These are phyloP conservation scores for Lophius americanus DNA, from an alignment of 2,797 vertebrate species.

Conservation along the genomic window DNA sequence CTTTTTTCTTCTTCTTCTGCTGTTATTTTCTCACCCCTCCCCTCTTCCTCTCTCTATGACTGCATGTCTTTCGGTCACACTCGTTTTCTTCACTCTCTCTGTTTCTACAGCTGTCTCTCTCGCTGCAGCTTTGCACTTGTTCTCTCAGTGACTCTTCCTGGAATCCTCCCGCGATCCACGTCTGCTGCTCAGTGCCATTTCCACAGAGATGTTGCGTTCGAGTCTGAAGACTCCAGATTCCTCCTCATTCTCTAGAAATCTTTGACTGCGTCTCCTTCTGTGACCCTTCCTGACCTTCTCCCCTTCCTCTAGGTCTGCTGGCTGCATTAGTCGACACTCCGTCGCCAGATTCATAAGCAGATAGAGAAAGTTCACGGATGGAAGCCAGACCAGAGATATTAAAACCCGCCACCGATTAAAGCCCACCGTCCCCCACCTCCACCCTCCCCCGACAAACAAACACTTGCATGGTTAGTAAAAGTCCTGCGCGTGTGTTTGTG, in stretches of 20 bases:
- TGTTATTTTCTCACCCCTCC: slow-evolving; percentile 53
- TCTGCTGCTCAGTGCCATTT: not conserved
- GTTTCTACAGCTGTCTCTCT: slow-evolving; percentile 66
- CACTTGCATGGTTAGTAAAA: slow-evolving; percentile 29
- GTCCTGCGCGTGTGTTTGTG: slow-evolving; percentile 46
- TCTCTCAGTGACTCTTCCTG: slow-evolving; percentile 9
- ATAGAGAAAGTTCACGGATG: slow-evolving; percentile 63
- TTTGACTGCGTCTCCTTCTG: not conserved
- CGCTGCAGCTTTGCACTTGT: slow-evolving; percentile 46
- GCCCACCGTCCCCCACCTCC: slow-evolving; percentile 4
- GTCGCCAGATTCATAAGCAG: slow-evolving; percentile 64
- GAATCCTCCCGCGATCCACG: slow-evolving; percentile 1
- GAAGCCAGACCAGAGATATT: slow-evolving; percentile 60
- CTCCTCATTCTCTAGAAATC: too few relatives aligned
- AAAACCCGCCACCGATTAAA: slow-evolving; percentile 43
- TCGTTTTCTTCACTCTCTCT: slow-evolving; percentile 33
- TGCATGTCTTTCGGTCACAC: slow-evolving; percentile 19
- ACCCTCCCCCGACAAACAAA: slow-evolving; percentile 4
- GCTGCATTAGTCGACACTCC: slow-evolving; percentile 61
- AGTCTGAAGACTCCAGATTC: too few relatives aligned
- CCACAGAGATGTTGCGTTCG: too few relatives aligned
- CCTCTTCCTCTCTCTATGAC: slow-evolving; percentile 13
- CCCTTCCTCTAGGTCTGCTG: slow-evolving; percentile 39
- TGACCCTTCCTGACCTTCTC: slow-evolving; percentile 8
- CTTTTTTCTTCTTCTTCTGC: slow-evolving; percentile 29